Evolutionary conservation across 2,113 vertebrate genomes (phyloP), one percentile per base, ranked within the genome.

Genomic region (Eleginops maclovinus): DNA sequence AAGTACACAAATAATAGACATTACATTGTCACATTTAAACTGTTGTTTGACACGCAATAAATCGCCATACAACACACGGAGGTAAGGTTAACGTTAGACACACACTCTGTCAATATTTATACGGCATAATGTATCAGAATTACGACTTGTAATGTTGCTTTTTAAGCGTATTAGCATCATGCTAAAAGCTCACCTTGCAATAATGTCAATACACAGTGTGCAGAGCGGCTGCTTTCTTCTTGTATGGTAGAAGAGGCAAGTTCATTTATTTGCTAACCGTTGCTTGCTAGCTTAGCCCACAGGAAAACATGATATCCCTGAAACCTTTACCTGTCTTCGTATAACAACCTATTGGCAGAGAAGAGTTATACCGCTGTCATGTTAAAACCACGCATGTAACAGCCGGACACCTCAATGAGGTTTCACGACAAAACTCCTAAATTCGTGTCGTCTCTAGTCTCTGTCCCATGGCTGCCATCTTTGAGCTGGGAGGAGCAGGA

Each of bases 231-330:
- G 71, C 28, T 85, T 82, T 75, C 74, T 83, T 82, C 81, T 87
- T 19, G 44, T 19, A 10, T 46, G 41, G 74, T 78, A 85, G 50
- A 73, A 50, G 41, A 88, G 71, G 78, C 80, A 66, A 76, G 87
- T 88, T 88, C 91, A 91, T 92, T 77, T 90, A 91, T 84, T 78
- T 87, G 84, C 88, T 91, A 87, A 87, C n/a, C 82, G 83, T 4
- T 26, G 87, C 81, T 91, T 85, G 88, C 89, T 92, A 93, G 91
- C 91, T 89, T 86, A 85, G 88, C 85, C 78, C 65, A 67, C 58
- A 80, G 70, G 68, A 59, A 87, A 88, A 73, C 89, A 90, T 80
- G 21, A 17, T 69, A 56, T 82, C 58, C 83, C 47, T 69, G 15
- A 77, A 83, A 8, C 65, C 44, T 65, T 74, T 62, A 58, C 73